Evolutionary conservation across 2,113 vertebrate species (phyloP).

Genomic region (Misgurnus mizolepis): DNA sequence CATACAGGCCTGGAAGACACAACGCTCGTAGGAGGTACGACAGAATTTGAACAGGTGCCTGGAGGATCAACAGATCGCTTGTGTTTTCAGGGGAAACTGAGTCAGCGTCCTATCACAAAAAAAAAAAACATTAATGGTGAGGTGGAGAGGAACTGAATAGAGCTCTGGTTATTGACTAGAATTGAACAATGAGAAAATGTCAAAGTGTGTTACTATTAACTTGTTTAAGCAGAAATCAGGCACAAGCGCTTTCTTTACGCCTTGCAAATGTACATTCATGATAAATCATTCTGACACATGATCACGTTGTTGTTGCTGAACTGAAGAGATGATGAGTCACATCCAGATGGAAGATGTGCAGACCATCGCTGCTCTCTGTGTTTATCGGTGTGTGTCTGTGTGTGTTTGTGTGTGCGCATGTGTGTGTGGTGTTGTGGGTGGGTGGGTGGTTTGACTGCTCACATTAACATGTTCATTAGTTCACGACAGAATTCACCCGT

Average conservation of each 20-base stretch:
- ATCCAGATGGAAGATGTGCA: slow-evolving; percentile 15
- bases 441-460: not conserved
- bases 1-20: not conserved
- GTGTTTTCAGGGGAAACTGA: slow-evolving; percentile 35
- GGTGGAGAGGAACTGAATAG: too few relatives aligned
- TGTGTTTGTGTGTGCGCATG: slow-evolving; percentile 9
- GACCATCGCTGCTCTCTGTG: not conserved
- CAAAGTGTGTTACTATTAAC: not conserved
- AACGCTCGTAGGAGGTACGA: slow-evolving; percentile 11
- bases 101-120: slow-evolving; percentile 29
- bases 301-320: slow-evolving; percentile 17
- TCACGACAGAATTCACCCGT: slow-evolving; percentile 24
- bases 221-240: not conserved
- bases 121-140: slow-evolving; percentile 20
- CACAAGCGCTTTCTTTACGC: not conserved
- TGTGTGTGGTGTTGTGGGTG: not conserved
- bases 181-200: not conserved
- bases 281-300: not conserved
- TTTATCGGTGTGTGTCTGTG: not conserved
- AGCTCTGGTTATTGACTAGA: too few relatives aligned
- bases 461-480: slow-evolving; percentile 34
- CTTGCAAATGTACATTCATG: not conserved
- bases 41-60: slow-evolving; percentile 28
- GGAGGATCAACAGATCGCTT: slow-evolving; percentile 25
- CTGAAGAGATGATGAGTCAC: slow-evolving; percentile 18